Evolutionary conservation across 2,888 invertebrate species (phyloP).

Genomic region (Poecilus cupreus): DNA sequence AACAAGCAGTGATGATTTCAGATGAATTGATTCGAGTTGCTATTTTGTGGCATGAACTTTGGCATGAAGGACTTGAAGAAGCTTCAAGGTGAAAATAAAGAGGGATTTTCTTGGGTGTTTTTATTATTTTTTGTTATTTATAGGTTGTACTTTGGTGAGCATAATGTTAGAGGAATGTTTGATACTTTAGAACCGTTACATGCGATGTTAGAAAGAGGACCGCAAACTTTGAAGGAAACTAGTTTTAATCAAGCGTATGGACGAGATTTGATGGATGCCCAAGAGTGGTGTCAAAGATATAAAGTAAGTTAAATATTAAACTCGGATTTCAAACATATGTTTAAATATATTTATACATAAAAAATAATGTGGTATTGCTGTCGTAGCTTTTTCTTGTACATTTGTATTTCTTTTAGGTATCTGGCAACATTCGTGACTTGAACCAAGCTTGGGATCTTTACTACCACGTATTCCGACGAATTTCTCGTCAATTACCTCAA

Average conservation of each 20-base stretch:
- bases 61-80: constrained; percentile 98
- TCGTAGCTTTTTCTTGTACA: too few species aligned
- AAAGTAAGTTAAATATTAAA: constrained; percentile 72
- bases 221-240: constrained; percentile 96
- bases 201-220: constrained; percentile 93
- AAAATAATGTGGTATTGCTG: too few species aligned
- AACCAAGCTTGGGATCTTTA: constrained; percentile 99
- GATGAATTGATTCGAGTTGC: constrained; percentile 98
- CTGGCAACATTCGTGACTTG: constrained; percentile 91
- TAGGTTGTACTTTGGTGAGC: constrained; percentile 94
- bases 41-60: constrained; percentile 99
- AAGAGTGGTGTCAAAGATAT: constrained; percentile 96
- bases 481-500: constrained; percentile 95
- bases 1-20: constrained; percentile 96
- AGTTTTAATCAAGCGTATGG: constrained; percentile 98
- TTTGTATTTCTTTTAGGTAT: constrained; percentile 75
- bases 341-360: constrained; percentile 8
- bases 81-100: constrained; percentile 79
- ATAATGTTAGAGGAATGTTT: constrained; percentile 97
- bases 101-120: neutral
- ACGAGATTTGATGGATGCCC: constrained; percentile 93
- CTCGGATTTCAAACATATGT: neutral
- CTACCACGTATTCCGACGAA: constrained; percentile 98
- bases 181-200: constrained; percentile 96
- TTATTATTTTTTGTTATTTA: constrained; percentile 27